phyloP scores from a whole-genome alignment of 2,113 vertebrate species.

The Ailuropoda melanoleuca region DNA sequence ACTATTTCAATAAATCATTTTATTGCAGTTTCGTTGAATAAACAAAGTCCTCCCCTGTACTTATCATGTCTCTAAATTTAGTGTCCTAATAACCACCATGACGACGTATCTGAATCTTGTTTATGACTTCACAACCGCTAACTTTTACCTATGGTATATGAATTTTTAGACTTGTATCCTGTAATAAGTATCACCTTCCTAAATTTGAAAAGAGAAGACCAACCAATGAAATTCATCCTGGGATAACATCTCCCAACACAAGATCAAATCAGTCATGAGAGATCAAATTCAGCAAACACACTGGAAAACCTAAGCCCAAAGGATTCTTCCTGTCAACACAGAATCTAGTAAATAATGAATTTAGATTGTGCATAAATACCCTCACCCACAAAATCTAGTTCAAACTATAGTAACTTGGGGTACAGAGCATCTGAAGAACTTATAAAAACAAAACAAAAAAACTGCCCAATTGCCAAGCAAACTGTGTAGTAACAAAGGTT shows the following conservation, averaged over 20 bases:
- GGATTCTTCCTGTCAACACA: not conserved
- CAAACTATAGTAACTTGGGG: not conserved
- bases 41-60: not conserved
- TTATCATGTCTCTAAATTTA: not conserved
- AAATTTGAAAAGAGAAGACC: not conserved
- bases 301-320: not conserved
- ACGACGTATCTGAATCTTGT: not conserved
- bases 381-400: not conserved
- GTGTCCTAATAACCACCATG: not conserved
- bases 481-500: not conserved
- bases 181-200: not conserved
- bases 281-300: not conserved
- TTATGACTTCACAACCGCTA: not conserved
- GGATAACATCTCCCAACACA: not conserved
- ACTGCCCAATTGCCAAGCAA: not conserved
- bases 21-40: not conserved
- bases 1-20: not conserved
- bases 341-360: not conserved
- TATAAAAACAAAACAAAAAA: not conserved
- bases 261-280: not conserved
- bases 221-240: not conserved
- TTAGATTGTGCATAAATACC: not conserved
- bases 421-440: not conserved
- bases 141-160: not conserved
- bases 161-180: not conserved